Base-by-base conservation (phyloP, 1,140 invertebrate genomes). In the Oryzaephilus surinamensis region DNA sequence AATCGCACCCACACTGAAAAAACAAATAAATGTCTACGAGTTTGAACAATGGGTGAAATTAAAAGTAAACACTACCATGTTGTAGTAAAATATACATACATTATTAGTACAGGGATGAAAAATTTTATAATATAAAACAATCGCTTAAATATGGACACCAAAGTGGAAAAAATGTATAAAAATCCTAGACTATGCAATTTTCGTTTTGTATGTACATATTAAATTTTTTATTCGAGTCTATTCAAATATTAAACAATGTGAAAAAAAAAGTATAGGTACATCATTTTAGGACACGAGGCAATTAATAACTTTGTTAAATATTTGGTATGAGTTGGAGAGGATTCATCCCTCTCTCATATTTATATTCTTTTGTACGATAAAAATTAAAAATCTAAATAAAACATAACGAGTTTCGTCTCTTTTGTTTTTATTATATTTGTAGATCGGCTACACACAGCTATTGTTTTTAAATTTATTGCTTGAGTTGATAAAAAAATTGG, bases 11-110 rank as follows among this genome's bases (percentile, higher is more conserved):
- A 46, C 43, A 44, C 35, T 18, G 20, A 43, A 33, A 51, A 51
- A 51, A 46, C 47, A 48, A 52, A 50, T 50, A 52, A 46, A 47
- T 39, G 48, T 42, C 48, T 35, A 39, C n/a, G 49, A 50, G 52
- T 52, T 52, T 48, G 54, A 51, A 56, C 50, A 54, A 56, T 56
- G 54, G 48, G 47, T n/a, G n/a, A 54, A 50, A 56, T 56, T 56
- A 54, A 56, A 56, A 50, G 54, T 56, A 56, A 56, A 56, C 51
- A 56, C 32, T 38, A 44, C 33, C 17, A n/a, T n/a, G n/a, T n/a
- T n/a, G n/a, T n/a, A n/a, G n/a, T n/a, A n/a, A n/a, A n/a, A n/a
- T n/a, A n/a, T n/a, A n/a, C n/a, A n/a, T n/a, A n/a, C n/a, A n/a
- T n/a, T n/a, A n/a, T n/a, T n/a, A n/a, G n/a, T n/a, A n/a, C n/a